Evolutionary conservation across 2,113 vertebrate species (phyloP), one percentile per base, ranked within the genome.

Genomic region (Megaceryle maxima): DNA sequence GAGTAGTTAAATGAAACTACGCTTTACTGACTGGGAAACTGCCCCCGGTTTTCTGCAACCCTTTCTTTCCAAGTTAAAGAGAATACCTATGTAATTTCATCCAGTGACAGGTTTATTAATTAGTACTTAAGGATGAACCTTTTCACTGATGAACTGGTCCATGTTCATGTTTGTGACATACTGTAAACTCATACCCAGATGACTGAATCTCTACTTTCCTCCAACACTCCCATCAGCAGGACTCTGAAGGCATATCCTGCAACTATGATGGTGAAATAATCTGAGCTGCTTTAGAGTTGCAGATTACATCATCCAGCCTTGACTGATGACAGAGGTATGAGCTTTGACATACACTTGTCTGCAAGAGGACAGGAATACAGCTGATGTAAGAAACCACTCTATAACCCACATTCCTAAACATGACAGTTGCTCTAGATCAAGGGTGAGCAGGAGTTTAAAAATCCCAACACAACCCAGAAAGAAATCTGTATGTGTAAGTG

Each of bases 1-100:
- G 17, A 91, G 22, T 24, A 88, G 19, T 25, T 84, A 84, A 74
- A 92, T 29, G 13, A 66, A 91, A 81, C 26, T 74, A 83, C 33
- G 25, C 24, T 77, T 51, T 44, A 82, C 2, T 46, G 46, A 43
- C 66, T 51, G 14, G 55, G 37, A 78, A 87, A 93, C 28, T 73
- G 24, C 4, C 2, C 8, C 20, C 13, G 37, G 4, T 53, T 78
- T 91, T 84, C 77, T 74, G 18, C 63, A 79, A 77, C 1, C 2
- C 70, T 43, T 86, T 63, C 12, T 53, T 66, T 57, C 50, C n/a
- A n/a, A 63, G 46, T 63, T 72, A 55, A 75, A 83, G 17, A 78
- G 26, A 87, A 53, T 5, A 84, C 4, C 8, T 12, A 33, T 1
- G 17, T 22, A 43, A 53, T 77, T 91, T 83, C 48, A 44, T 22